Conservation (phyloP, 2,113 vertebrate species). For the Arenaria interpres region DNA sequence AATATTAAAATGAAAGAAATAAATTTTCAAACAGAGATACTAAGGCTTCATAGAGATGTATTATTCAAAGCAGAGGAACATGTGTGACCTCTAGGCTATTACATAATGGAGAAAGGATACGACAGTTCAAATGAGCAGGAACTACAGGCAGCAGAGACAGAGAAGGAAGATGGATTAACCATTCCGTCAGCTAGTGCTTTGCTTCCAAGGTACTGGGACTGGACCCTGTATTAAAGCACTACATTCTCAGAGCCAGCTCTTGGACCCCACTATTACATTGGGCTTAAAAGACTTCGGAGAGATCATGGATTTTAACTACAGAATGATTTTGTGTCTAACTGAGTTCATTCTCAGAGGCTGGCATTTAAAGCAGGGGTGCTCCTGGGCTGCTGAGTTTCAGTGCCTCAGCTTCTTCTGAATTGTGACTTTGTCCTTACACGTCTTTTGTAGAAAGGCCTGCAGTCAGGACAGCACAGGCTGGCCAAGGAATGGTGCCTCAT, state of each 20-base stretch:
- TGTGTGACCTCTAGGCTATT: conserved; percentile 72
- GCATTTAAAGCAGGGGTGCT: neutral
- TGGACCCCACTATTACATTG: neutral
- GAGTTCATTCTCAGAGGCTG: neutral
- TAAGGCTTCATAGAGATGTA: conserved; percentile 70
- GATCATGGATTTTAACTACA: neutral
- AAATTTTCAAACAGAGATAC: conserved; percentile 77
- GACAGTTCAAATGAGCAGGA: conserved; percentile 65
- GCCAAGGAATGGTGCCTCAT: neutral
- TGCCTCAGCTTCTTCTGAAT: neutral
- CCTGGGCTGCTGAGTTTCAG: neutral
- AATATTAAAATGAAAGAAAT: conserved; percentile 84
- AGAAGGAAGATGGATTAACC: conserved; percentile 12
- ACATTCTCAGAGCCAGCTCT: neutral
- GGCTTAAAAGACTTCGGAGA: neutral
- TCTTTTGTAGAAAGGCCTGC: neutral
- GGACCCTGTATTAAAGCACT: neutral
- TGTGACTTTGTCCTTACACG: neutral
- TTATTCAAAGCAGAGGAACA: conserved; percentile 76
- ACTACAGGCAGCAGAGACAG: conserved; percentile 18
- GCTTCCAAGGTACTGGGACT: neutral
- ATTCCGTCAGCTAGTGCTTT: neutral
- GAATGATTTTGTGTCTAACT: neutral
- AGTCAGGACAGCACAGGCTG: neutral
- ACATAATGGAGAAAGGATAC: conserved; percentile 66